Evolutionary conservation across 1,140 invertebrate genomes (phyloP).

Genomic region (Periplaneta americana): DNA sequence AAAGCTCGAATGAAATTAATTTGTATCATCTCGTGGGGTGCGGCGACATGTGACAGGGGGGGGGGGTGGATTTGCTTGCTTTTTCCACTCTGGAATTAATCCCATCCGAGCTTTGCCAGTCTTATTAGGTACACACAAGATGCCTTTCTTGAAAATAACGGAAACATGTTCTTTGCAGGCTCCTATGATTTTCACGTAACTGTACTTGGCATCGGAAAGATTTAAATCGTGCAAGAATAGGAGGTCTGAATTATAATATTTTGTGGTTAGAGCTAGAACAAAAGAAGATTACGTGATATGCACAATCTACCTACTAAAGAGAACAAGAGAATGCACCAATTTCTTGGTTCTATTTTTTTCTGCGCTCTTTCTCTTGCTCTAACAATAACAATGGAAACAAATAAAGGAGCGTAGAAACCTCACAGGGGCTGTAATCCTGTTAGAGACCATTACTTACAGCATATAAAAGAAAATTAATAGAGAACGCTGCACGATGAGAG

Average conservation of each 20-base stretch:
- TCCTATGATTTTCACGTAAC: too few species aligned
- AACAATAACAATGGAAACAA: background rate
- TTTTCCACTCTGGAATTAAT: too few species aligned
- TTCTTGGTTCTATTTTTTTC: background rate
- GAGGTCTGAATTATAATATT: background rate
- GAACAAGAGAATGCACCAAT: background rate
- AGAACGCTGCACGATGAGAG: background rate
- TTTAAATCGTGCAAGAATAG: too few species aligned
- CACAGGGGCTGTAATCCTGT: background rate
- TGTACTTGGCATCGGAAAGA: too few species aligned
- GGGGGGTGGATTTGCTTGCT: too few species aligned
- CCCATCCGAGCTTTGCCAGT: too few species aligned
- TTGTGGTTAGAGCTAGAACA: background rate
- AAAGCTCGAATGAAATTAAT: too few species aligned
- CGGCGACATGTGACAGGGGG: too few species aligned
- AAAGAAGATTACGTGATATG: background rate
- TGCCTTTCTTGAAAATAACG: too few species aligned
- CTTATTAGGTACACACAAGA: too few species aligned
- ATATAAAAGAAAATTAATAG: background rate
- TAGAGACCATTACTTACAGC: background rate
- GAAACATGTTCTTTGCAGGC: too few species aligned
- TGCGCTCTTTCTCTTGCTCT: background rate
- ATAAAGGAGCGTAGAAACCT: background rate
- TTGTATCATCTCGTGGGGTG: too few species aligned
- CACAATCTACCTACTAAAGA: background rate